Evolutionary conservation across 2,797 vertebrate genomes (phyloP).

Genomic region (Pseudochromis fuscus): DNA sequence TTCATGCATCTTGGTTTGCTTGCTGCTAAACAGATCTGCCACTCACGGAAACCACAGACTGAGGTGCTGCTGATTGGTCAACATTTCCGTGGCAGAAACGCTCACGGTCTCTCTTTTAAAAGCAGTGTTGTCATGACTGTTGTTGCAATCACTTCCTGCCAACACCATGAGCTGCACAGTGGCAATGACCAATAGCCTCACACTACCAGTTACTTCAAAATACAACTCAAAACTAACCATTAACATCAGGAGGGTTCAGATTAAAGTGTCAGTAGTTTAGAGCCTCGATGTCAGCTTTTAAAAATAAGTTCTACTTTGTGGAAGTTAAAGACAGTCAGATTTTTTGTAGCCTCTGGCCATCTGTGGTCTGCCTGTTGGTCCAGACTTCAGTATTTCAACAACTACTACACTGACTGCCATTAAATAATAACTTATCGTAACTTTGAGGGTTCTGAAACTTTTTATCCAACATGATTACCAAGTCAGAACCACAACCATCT

Average conservation of each 20-base stretch:
- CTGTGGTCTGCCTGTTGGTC: neutral
- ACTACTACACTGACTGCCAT: neutral
- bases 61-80: conserved; percentile 43
- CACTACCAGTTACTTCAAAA: neutral
- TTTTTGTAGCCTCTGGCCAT: neutral
- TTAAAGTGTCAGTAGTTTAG: neutral
- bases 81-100: conserved; percentile 20
- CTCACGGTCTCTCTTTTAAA: neutral
- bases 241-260: neutral
- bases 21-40: neutral
- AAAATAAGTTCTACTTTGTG: neutral
- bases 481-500: too few relatives aligned
- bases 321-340: neutral
- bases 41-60: conserved; percentile 32
- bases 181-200: neutral
- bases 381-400: neutral
- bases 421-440: too few relatives aligned
- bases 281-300: neutral
- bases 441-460: too few relatives aligned
- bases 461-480: neutral
- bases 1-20: neutral
- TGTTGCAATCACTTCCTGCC: conserved; percentile 6
- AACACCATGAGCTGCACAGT: neutral
- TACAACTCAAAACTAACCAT: neutral
- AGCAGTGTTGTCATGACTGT: neutral